Conservation (phyloP, 2,888 invertebrate species). For the Hirudinaria manillensis region DNA sequence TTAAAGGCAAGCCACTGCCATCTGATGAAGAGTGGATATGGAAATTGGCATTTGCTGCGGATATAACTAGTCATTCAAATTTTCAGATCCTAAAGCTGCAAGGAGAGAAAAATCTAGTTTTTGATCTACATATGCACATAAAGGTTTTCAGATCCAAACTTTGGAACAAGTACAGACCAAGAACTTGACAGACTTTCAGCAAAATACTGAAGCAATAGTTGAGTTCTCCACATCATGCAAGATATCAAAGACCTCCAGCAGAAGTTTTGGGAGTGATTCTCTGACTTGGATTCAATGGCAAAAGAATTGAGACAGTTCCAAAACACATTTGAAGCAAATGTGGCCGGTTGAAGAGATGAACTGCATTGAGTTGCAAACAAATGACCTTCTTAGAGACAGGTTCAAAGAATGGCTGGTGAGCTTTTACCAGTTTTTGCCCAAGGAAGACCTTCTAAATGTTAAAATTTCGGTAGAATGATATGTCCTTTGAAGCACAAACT, state of each 20-base stretch:
- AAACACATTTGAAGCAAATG: background rate
- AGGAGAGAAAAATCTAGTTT: too few species aligned
- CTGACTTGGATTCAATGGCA: slow-evolving; percentile 3
- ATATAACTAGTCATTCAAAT: too few species aligned
- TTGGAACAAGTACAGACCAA: too few species aligned
- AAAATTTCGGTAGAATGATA: background rate
- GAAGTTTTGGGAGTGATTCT: background rate
- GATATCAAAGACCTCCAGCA: background rate
- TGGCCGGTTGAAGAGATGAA: background rate
- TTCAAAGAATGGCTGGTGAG: background rate
- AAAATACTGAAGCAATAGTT: background rate
- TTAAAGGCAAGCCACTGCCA: too few species aligned
- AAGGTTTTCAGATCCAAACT: too few species aligned
- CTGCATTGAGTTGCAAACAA: background rate
- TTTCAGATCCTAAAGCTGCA: too few species aligned
- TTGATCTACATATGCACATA: too few species aligned
- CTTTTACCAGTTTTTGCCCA: slow-evolving; percentile 1
- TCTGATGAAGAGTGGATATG: too few species aligned
- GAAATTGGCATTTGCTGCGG: too few species aligned
- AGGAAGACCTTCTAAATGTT: background rate
- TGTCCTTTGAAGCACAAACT: too few species aligned
- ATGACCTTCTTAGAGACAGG: background rate
- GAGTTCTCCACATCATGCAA: background rate
- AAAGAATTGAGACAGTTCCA: background rate
- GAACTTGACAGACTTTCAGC: too few species aligned